phyloP scores from a whole-genome alignment of 2,888 invertebrate genomes.

The Dascillus cervinus region DNA sequence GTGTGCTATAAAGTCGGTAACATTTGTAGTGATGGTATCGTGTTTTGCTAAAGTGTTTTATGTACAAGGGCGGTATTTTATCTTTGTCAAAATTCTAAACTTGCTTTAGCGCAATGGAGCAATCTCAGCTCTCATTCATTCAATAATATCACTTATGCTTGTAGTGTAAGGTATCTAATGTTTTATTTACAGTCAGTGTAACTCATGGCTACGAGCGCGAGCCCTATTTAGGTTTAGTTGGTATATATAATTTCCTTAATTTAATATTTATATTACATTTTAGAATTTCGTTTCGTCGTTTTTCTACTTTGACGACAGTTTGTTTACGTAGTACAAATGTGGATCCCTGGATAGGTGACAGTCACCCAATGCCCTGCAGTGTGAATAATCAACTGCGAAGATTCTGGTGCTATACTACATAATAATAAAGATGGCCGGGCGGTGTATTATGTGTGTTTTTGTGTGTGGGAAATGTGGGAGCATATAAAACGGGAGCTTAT shows the following conservation, averaged over 20 bases:
- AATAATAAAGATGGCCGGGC: no score
- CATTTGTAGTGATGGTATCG: constrained; percentile 34
- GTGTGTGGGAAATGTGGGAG: constrained; percentile 24
- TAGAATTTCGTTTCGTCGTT: constrained; percentile 44
- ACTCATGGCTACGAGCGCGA: constrained; percentile 39
- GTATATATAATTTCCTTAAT: constrained; percentile 21
- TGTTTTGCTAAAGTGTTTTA: constrained; percentile 27
- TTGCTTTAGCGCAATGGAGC: constrained; percentile 18
- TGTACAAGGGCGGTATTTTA: constrained; percentile 25
- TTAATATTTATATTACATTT: constrained; percentile 41
- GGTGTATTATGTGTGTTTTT: constrained; percentile 16
- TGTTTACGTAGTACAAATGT: constrained; percentile 22
- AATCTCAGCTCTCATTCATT: constrained; percentile 18
- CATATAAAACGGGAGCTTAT: constrained; percentile 27
- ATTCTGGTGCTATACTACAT: no score
- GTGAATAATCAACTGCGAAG: no score
- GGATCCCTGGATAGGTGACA: constrained; percentile 33
- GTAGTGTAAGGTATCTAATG: constrained; percentile 31
- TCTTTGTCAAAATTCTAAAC: constrained; percentile 7
- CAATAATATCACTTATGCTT: constrained; percentile 23
- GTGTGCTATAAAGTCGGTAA: constrained; percentile 36
- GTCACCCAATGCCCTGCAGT: no score
- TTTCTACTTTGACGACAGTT: constrained; percentile 20
- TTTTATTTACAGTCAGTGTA: constrained; percentile 35
- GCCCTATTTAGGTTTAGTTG: constrained; percentile 34